Base-by-base conservation (phyloP, 2,888 invertebrate species). In the Sphaerophoria taeniata region DNA sequence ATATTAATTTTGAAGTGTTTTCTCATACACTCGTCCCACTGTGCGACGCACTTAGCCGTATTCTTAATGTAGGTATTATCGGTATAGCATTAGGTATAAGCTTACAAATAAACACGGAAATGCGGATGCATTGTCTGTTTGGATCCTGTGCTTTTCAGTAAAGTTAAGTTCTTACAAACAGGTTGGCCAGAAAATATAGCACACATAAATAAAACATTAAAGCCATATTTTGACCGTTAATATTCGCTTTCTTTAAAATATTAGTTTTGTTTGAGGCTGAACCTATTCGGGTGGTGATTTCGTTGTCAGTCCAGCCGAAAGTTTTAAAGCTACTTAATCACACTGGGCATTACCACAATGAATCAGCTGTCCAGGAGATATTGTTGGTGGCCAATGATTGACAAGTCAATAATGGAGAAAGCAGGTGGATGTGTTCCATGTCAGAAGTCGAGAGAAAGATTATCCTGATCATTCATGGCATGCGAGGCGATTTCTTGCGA, bases 1-100 rank as follows among this genome's bases (percentile, higher is more conserved):
- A n/a, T n/a, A n/a, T n/a, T n/a, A n/a, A n/a, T n/a, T n/a, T n/a
- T n/a, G n/a, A n/a, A n/a, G n/a, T n/a, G n/a, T n/a, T n/a, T n/a
- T n/a, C n/a, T n/a, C n/a, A n/a, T n/a, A n/a, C n/a, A n/a, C n/a
- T n/a, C n/a, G n/a, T n/a, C n/a, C n/a, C n/a, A n/a, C n/a, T n/a
- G n/a, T n/a, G n/a, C n/a, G n/a, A n/a, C n/a, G n/a, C 55, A 77
- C 3, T 86, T 81, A 81, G 74, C 74, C 12, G 69, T 81, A 24
- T n/a, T 49, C 11, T 36, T 77, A 36, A 70, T 70, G n/a, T n/a
- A n/a, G n/a, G 45, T 55, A 33, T 7, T 78, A 78, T 36, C 58
- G 55, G 3, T 78, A 71, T 47, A 14, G n/a, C 4, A 78, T 71
- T 9, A 60, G 53, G 16, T 71, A 43, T 45, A 53, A 39, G 45